These are phyloP conservation scores for Lithophane ornitopus DNA, from an alignment of 2,888 invertebrate species.

Conservation along the genomic window DNA sequence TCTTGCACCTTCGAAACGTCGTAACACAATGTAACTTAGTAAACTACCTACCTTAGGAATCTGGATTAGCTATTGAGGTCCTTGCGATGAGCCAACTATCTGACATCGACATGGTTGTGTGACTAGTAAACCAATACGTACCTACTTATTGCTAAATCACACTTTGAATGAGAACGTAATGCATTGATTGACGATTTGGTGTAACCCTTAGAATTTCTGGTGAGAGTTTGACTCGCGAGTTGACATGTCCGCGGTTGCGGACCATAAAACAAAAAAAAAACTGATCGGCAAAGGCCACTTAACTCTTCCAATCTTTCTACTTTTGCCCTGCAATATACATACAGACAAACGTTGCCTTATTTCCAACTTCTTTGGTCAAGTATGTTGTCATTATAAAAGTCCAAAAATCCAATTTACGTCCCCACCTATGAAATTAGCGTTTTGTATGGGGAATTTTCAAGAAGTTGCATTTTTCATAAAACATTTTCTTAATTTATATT, in stretches of 20 bases:
- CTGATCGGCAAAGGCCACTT: no score
- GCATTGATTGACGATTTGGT: background rate
- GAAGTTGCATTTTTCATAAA: no score
- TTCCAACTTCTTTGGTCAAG: no score
- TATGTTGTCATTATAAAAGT: no score
- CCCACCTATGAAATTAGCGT: no score
- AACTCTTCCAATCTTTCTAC: no score
- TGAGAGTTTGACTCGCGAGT: background rate
- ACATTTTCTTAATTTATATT: no score
- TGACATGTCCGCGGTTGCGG: background rate
- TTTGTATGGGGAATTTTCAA: no score
- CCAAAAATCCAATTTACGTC: no score
- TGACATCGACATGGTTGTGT: constrained; percentile 45
- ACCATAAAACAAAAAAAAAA: background rate
- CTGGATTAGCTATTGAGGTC: constrained; percentile 49
- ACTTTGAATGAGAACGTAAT: constrained; percentile 11
- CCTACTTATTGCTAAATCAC: constrained; percentile 29
- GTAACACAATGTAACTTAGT: constrained; percentile 24
- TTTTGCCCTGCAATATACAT: no score
- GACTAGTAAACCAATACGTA: constrained; percentile 47
- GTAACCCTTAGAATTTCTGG: background rate
- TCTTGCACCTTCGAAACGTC: background rate
- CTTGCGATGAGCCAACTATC: constrained; percentile 47
- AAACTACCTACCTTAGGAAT: constrained; percentile 33
- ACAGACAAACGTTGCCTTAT: no score